A percentile compares a stretch with the other conserved stretches of the same genome.
Conservation (phyloP, 2,797 vertebrate species). For the Adelosebastes latens region DNA sequence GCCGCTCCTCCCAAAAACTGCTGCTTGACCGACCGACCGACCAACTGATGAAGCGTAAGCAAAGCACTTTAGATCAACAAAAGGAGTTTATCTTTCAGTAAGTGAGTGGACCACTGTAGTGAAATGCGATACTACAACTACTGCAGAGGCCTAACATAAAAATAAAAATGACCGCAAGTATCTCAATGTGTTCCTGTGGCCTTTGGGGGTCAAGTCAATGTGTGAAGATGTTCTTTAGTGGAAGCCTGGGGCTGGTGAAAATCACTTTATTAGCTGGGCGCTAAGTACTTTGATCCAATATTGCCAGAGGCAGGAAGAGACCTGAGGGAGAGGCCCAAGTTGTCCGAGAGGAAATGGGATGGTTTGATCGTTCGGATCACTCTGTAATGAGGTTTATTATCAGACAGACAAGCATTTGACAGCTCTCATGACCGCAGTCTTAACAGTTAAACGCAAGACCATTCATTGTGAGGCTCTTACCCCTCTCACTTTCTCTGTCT, state of each 20-base stretch:
- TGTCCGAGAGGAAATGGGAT: constrained; percentile 18
- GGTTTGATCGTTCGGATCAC: constrained; percentile 39
- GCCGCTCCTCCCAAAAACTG: constrained; percentile 60
- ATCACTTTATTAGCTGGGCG: constrained; percentile 8
- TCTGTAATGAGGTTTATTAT: constrained; percentile 64
- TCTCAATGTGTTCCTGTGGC: constrained; percentile 32
- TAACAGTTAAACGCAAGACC: constrained; percentile 54
- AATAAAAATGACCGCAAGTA: constrained; percentile 56
- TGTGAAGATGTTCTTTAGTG: constrained; percentile 42
- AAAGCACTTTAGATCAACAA: constrained; percentile 74
- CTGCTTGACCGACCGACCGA: constrained; percentile 55
- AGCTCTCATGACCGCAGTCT: constrained; percentile 64
- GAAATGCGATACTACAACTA: constrained; percentile 64
- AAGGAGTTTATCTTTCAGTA: constrained; percentile 70
- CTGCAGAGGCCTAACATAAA: constrained; percentile 47
- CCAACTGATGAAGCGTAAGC: constrained; percentile 70
- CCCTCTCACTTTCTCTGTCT: constrained; percentile 53
- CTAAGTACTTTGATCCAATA: constrained; percentile 15
- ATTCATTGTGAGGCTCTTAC: constrained; percentile 24
- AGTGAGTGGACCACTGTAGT: constrained; percentile 63
- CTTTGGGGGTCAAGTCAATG: constrained; percentile 35
- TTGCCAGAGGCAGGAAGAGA: constrained; percentile 3
- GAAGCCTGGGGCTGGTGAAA: neutral
- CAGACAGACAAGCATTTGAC: constrained; percentile 57
- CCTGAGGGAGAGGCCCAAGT: constrained; percentile 1